A percentile compares a stretch with the other conserved stretches of the same genome.
These are phyloP conservation scores for Sialis lutaria DNA, from an alignment of 2,888 invertebrate genomes.

Conservation along the genomic window DNA sequence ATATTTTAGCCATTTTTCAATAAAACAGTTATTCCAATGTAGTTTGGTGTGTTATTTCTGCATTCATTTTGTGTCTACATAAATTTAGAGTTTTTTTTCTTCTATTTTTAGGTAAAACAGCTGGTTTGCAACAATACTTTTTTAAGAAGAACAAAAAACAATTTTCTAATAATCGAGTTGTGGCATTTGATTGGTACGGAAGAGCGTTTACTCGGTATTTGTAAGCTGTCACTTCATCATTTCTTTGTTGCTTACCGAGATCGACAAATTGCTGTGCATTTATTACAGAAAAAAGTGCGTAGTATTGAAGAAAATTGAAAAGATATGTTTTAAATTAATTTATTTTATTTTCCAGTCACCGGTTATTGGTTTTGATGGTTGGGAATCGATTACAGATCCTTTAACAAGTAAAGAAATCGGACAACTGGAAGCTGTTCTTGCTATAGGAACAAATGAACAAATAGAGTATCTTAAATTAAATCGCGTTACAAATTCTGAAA, in stretches of 20 bases:
- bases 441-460: constrained; percentile 40
- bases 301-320: too few species aligned
- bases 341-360: constrained; percentile 28
- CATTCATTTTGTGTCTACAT: neutral
- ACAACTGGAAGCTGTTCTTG: constrained; percentile 35
- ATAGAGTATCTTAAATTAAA: constrained; percentile 19
- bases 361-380: constrained; percentile 39
- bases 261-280: constrained; percentile 31
- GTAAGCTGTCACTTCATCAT: constrained; percentile 37
- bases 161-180: constrained; percentile 34
- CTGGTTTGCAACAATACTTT: constrained; percentile 34
- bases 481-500: too few species aligned
- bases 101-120: constrained; percentile 32
- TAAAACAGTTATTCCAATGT: neutral
- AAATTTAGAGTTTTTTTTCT: constrained; percentile 4
- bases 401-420: constrained; percentile 28
- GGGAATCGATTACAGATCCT: constrained; percentile 32
- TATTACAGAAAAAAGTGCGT: constrained; percentile 32
- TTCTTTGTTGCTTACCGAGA: constrained; percentile 41
- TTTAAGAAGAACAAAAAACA: constrained; percentile 33
- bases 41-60: neutral
- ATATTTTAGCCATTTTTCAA: neutral
- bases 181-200: constrained; percentile 24
- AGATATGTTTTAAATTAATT: too few species aligned
- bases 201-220: constrained; percentile 29